Conservation (phyloP, 2,797 vertebrate genomes). For the Crocodylus rhombifer region DNA sequence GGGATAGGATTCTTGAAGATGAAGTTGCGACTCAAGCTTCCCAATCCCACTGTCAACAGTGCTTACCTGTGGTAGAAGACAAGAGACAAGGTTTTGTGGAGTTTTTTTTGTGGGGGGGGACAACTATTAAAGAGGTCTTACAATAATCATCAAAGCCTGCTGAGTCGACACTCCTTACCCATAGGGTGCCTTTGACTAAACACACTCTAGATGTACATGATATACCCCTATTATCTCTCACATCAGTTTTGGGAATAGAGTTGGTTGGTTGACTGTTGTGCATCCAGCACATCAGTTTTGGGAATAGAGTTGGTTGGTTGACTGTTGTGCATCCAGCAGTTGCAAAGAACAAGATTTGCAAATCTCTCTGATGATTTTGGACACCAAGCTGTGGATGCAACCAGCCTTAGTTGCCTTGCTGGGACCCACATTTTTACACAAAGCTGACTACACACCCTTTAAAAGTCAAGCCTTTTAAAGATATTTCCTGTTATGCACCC, state of each 20-base stretch:
- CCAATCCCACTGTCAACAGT: neutral
- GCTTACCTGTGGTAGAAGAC: slow-evolving; percentile 63
- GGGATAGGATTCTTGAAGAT: neutral
- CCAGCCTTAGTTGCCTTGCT: neutral
- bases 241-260: neutral
- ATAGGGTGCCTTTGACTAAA: neutral
- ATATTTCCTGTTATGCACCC: neutral
- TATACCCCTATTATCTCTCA: neutral
- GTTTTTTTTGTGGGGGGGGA: neutral
- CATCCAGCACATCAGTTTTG: neutral
- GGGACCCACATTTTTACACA: neutral
- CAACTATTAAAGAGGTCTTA: neutral
- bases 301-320: too few species aligned
- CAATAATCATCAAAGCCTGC: neutral
- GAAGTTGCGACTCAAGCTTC: neutral
- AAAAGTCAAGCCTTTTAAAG: neutral
- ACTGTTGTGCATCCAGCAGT: neutral
- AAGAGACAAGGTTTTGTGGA: slow-evolving; percentile 9
- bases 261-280: neutral
- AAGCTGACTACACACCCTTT: neutral
- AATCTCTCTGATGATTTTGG: neutral
- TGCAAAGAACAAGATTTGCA: neutral
- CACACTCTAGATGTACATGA: neutral
- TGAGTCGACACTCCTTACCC: neutral
- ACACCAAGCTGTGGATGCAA: neutral